Percentiles rank a stretch among this genome's conserved stretches.
These are phyloP conservation scores for Stramonita haemastoma DNA, from an alignment of 2,888 invertebrate genomes.

Conservation along the genomic window DNA sequence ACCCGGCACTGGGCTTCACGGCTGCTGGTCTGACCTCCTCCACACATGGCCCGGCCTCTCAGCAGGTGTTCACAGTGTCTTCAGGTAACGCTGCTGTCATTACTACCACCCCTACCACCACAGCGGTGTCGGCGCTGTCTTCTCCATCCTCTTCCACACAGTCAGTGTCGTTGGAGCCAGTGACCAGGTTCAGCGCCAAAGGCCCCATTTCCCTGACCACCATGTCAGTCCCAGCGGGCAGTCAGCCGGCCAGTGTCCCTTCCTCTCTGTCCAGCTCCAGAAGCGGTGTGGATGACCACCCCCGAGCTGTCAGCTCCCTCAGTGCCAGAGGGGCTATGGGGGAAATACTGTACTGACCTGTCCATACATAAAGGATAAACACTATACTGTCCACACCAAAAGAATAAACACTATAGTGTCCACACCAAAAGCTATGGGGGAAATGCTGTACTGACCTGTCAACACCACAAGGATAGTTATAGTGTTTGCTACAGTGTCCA, in stretches of 20 bases:
- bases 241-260: neutral
- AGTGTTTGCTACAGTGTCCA: too few relatives aligned
- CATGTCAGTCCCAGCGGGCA: neutral
- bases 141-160: neutral
- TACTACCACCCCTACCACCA: neutral
- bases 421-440: too few relatives aligned
- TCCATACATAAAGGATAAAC: too few relatives aligned
- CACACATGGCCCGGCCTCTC: neutral
- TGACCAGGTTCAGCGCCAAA: constrained; percentile 32
- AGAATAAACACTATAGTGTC: too few relatives aligned
- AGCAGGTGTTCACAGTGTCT: neutral
- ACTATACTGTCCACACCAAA: too few relatives aligned
- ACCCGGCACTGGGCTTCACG: neutral
- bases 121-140: neutral
- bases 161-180: neutral
- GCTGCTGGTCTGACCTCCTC: neutral
- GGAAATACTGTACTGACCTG: constrained; percentile 6
- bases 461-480: too few relatives aligned
- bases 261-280: neutral
- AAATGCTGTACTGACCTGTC: too few relatives aligned
- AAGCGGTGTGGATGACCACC: neutral
- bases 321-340: neutral
- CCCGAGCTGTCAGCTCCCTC: too few relatives aligned
- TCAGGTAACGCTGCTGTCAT: neutral
- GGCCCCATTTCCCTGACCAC: neutral